Conservation (phyloP, 1,140 invertebrate species). For the Teleogryllus occipitalis region DNA sequence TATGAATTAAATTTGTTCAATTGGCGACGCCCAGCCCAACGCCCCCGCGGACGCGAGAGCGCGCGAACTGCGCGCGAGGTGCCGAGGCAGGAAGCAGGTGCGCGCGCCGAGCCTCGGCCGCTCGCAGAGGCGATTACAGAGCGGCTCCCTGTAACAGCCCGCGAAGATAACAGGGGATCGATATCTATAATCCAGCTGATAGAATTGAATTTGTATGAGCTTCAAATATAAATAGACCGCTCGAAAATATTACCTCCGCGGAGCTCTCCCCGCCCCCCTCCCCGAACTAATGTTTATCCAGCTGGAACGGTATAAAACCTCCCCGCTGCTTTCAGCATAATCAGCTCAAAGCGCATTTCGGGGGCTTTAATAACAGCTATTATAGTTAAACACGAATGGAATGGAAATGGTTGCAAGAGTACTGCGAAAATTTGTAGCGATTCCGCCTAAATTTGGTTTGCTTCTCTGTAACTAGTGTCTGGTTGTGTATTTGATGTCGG, state of each 20-base stretch:
- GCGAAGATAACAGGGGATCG: neutral
- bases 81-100: too few relatives aligned
- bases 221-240: neutral
- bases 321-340: neutral
- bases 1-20: neutral
- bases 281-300: neutral
- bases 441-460: neutral
- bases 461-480: neutral
- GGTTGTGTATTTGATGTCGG: neutral
- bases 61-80: too few relatives aligned
- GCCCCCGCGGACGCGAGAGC: too few relatives aligned
- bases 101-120: neutral
- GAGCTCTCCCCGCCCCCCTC: too few relatives aligned
- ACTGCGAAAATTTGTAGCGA: neutral
- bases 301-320: neutral
- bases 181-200: neutral
- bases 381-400: neutral
- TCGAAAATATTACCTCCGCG: neutral
- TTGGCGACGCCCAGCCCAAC: neutral
- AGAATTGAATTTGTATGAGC: neutral
- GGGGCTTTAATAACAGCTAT: neutral
- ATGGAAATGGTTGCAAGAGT: slow-evolving; percentile 4
- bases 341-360: neutral
- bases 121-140: too few relatives aligned
- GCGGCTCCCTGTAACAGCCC: too few relatives aligned